Conservation (phyloP, 2,888 invertebrate species). For the Himalopsyche japonica region DNA sequence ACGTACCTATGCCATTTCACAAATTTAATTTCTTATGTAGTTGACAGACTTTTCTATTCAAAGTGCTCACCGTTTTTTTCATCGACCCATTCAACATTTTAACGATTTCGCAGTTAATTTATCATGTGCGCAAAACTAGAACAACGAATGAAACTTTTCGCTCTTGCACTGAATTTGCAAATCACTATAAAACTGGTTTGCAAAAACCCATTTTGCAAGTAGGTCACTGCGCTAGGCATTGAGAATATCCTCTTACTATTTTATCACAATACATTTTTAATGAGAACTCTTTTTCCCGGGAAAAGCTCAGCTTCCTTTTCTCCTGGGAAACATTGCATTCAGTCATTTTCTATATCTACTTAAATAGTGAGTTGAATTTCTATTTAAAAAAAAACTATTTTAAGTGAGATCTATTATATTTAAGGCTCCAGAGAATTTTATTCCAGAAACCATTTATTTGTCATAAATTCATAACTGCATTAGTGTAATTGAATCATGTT, state of each 20-base stretch:
- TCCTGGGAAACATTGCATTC: conserved; percentile 7
- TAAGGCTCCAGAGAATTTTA: background rate
- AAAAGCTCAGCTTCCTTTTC: conserved; percentile 4
- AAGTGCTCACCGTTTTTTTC: background rate
- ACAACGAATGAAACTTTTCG: background rate
- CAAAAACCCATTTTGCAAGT: conserved; percentile 8
- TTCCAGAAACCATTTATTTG: background rate
- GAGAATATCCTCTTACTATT: conserved; percentile 13
- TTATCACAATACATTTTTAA: conserved; percentile 30
- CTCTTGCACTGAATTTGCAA: background rate
- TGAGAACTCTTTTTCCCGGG: conserved; percentile 16
- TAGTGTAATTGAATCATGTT: too few relatives aligned
- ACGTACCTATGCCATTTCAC: background rate
- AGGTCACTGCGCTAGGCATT: conserved; percentile 8
- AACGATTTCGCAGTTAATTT: background rate
- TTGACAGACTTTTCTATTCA: background rate
- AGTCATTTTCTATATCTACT: conserved; percentile 1
- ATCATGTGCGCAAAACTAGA: background rate
- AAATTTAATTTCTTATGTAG: background rate
- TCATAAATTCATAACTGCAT: background rate
- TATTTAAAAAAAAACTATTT: background rate
- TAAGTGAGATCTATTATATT: background rate
- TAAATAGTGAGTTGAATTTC: background rate
- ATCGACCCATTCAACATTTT: background rate
- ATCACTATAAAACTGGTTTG: conserved; percentile 4